Evolutionary conservation across 2,888 invertebrate species (phyloP).

Genomic region (Drosophila percnosoma): DNA sequence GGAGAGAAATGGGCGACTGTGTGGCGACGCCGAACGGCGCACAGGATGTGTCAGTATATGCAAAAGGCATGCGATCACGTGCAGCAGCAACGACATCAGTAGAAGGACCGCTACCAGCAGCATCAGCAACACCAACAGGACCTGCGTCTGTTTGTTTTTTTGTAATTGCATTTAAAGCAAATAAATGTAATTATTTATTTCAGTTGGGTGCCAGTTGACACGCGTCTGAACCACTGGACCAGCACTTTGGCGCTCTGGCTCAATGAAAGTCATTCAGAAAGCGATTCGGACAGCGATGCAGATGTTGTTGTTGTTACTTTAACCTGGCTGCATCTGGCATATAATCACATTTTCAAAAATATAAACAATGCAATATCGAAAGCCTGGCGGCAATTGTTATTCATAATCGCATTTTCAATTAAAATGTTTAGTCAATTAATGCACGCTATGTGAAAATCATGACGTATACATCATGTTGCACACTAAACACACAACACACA

Average conservation of each 20-base stretch:
- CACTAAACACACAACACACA: constrained; percentile 15
- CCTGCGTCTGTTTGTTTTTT: constrained; percentile 58
- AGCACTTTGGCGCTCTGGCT: constrained; percentile 28
- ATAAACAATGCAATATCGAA: constrained; percentile 3
- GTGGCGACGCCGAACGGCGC: constrained; percentile 25
- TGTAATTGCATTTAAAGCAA: constrained; percentile 74
- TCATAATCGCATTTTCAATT: constrained; percentile 73
- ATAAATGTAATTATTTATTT: constrained; percentile 80
- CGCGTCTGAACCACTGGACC: constrained; percentile 32
- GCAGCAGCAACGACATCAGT: constrained; percentile 4
- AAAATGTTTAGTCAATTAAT: constrained; percentile 74
- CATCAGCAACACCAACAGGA: background rate
- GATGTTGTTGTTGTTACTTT: background rate
- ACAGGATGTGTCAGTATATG: constrained; percentile 49
- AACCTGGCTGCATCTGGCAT: constrained; percentile 42
- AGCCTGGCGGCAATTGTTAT: constrained; percentile 49
- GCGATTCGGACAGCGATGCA: constrained; percentile 10
- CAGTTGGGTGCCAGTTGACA: constrained; percentile 65
- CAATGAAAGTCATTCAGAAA: constrained; percentile 45
- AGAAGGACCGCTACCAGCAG: background rate
- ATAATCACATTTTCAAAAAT: constrained; percentile 59
- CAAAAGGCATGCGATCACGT: constrained; percentile 50
- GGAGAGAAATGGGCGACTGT: constrained; percentile 42
- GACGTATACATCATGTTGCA: constrained; percentile 55
- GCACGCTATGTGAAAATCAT: constrained; percentile 41